Evolutionary conservation across 2,113 vertebrate genomes (phyloP).

Genomic region (Coregonus clupeaformis): DNA sequence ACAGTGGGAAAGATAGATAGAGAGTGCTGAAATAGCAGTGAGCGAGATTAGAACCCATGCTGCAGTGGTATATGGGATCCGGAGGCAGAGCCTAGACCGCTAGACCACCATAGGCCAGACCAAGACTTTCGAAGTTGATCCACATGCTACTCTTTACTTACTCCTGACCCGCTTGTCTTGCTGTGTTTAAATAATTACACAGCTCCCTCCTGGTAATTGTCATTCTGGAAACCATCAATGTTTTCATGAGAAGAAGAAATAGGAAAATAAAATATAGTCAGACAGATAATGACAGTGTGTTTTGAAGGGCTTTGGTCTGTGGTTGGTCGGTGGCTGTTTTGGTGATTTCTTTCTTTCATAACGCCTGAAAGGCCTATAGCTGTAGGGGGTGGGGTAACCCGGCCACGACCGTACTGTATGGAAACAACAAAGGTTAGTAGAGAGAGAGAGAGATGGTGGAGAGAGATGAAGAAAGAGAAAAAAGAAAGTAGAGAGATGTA

Average conservation of each 20-base stretch:
- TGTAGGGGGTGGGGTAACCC: slow-evolving; percentile 36
- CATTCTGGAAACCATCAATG: slow-evolving; percentile 57
- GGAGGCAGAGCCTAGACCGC: too few relatives aligned
- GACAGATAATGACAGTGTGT: slow-evolving; percentile 69
- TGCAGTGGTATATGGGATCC: too few relatives aligned
- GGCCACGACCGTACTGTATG: slow-evolving; percentile 25
- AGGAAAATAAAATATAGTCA: slow-evolving; percentile 49
- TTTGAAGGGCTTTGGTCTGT: slow-evolving; percentile 15
- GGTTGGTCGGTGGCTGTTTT: slow-evolving; percentile 59
- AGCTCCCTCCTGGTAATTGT: slow-evolving; percentile 70
- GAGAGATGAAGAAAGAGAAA: background rate
- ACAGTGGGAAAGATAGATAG: too few relatives aligned
- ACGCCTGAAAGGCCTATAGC: slow-evolving; percentile 33
- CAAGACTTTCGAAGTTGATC: slow-evolving; percentile 31
- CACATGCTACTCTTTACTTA: slow-evolving; percentile 62
- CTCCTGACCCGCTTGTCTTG: slow-evolving; percentile 63
- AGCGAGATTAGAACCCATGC: too few relatives aligned
- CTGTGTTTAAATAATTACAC: slow-evolving; percentile 73
- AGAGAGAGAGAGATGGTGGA: background rate
- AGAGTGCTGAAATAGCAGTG: too few relatives aligned
- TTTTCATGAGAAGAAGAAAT: slow-evolving; percentile 58
- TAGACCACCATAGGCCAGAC: too few relatives aligned
- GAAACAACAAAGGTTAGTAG: background rate
- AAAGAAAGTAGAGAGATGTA: too few relatives aligned
- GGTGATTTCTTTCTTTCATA: slow-evolving; percentile 57